Base-by-base conservation (phyloP, 2,797 vertebrate species). In the Siniperca undulata region DNA sequence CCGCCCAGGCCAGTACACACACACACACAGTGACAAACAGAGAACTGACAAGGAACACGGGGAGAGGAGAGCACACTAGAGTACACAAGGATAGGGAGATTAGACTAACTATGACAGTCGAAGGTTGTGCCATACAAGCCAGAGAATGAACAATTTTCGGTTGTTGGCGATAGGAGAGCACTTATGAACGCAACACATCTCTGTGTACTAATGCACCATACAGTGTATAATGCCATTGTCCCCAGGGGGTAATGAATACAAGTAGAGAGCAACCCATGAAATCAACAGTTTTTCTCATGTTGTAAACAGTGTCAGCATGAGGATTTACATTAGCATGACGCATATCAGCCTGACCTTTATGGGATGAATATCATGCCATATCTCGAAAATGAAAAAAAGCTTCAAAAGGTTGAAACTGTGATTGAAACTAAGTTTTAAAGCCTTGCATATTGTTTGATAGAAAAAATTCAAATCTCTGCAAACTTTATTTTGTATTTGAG, bases 311-410 rank as follows among this genome's bases (percentile, higher is more conserved):
- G 16, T 78, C 19, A 68, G 44, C 70, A 53, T 5, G 14, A 77
- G 44, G 34, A 48, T 80, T 69, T 62, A 24, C 61, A 62, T 74
- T 20, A 22, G 2, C 56, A 52, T 55, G 67, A 69, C 4, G 4
- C 13, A 27, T 16, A 66, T 66, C 16, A 55, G 48, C 4, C 11
- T 81, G 83, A 88, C 75, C 68, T 82, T 86, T 83, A 30, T 30
- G 30, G 30, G 30, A 30, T 30, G 30, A 30, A 30, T 30, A 30
- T 30, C 30, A 30, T 30, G 30, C 30, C 3, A 30, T 30, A 30
- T 30, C 30, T 30, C 3, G 30, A 30, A 30, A 30, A 30, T 30
- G 30, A 27, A 30, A 30, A 30, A 30, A 30, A 30, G 30, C 30
- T 30, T 30, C 30, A 30, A 30, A 30, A 30, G 30, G 30, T 30